Evolutionary conservation across 2,797 vertebrate genomes (phyloP).

Genomic region (Lates japonicus): DNA sequence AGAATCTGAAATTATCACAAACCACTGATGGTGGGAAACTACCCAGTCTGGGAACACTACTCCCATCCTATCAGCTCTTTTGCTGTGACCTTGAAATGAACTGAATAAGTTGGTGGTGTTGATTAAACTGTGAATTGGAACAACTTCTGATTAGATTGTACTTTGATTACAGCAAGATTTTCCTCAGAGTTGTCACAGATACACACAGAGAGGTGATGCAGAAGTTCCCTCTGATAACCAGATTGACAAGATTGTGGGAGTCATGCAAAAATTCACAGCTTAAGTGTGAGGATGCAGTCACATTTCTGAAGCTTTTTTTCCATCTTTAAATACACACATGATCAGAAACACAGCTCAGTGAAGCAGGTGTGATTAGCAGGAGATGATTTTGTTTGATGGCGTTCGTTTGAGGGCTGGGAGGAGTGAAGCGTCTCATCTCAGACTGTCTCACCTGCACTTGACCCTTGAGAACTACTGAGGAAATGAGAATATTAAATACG

Average conservation of each 20-base stretch:
- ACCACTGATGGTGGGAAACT: no score
- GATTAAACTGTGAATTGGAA: background rate
- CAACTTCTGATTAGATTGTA: no score
- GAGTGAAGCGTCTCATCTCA: constrained; percentile 7
- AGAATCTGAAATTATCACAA: no score
- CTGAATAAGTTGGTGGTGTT: background rate
- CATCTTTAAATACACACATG: background rate
- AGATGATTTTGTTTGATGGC: background rate
- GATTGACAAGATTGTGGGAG: constrained; percentile 24
- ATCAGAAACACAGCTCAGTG: background rate
- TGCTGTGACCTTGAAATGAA: background rate
- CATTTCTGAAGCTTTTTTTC: constrained; percentile 13
- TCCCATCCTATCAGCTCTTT: background rate
- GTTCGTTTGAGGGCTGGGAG: background rate
- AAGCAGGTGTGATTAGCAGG: constrained; percentile 12
- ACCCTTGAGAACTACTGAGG: constrained; percentile 7
- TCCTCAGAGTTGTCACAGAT: background rate
- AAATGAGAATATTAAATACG: constrained; percentile 17
- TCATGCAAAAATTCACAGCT: constrained; percentile 20
- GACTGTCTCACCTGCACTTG: constrained; percentile 15
- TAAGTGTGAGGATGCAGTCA: constrained; percentile 3
- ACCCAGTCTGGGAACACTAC: background rate
- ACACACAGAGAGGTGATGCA: constrained; percentile 7
- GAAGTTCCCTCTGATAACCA: background rate
- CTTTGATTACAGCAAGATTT: no score